A percentile compares a stretch with the other conserved stretches of the same genome.
These are phyloP conservation scores for Notolepis coatsorum DNA, from an alignment of 2,797 vertebrate species.

Conservation along the genomic window DNA sequence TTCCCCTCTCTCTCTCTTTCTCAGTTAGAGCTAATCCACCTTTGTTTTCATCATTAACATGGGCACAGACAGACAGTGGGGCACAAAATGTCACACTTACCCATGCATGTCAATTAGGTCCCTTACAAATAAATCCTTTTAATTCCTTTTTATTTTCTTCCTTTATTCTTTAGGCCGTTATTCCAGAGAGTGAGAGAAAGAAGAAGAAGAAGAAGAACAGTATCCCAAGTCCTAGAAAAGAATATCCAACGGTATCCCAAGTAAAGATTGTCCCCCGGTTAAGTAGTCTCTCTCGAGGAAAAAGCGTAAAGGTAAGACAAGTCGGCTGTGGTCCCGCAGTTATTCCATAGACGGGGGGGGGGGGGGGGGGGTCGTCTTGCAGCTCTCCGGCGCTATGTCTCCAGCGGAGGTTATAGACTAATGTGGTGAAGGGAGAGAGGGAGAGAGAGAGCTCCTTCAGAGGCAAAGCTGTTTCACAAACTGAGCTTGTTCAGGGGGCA, in stretches of 20 bases:
- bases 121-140: constrained; percentile 52
- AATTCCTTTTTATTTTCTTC: constrained; percentile 49
- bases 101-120: constrained; percentile 67
- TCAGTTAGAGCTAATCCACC: background rate
- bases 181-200: constrained; percentile 49
- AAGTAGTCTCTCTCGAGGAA: constrained; percentile 44
- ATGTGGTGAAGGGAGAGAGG: constrained; percentile 62
- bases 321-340: constrained; percentile 50
- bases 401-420: constrained; percentile 70
- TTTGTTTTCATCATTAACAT: constrained; percentile 7
- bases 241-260: constrained; percentile 69
- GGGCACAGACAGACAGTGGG: constrained; percentile 2
- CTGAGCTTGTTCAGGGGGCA: constrained; percentile 66
- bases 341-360: constrained; percentile 71
- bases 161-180: constrained; percentile 60
- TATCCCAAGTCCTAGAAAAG: constrained; percentile 64
- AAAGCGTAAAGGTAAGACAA: constrained; percentile 44
- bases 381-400: constrained; percentile 57
- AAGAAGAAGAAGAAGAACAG: no score
- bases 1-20: no score
- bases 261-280: constrained; percentile 68
- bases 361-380: constrained; percentile 45
- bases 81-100: constrained; percentile 64
- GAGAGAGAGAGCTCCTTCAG: no score
- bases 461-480: constrained; percentile 78